A percentile compares a stretch with the other conserved stretches of the same genome.
Conservation (phyloP, 2,888 invertebrate genomes). For the Hydrotaea cyrtoneurina region DNA sequence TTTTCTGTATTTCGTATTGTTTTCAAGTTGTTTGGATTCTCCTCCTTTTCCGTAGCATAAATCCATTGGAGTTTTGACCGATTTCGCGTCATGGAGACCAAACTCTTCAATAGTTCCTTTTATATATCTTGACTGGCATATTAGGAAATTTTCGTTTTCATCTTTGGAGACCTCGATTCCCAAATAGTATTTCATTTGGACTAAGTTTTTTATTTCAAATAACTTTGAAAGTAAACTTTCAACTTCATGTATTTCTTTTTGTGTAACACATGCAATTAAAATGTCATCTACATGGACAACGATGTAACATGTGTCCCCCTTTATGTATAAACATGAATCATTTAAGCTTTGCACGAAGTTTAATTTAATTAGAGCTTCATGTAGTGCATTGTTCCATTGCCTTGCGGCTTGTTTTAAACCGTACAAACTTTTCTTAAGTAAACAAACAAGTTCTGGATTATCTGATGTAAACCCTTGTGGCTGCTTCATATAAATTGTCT, state of each 20-base stretch:
- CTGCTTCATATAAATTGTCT: slow-evolving; percentile 64
- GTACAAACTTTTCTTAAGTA: slow-evolving; percentile 62
- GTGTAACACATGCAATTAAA: slow-evolving; percentile 40
- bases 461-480: slow-evolving; percentile 57
- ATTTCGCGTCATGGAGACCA: slow-evolving; percentile 14
- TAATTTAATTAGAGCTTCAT: slow-evolving; percentile 32
- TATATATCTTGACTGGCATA: slow-evolving; percentile 56
- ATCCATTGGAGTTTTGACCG: too few relatives aligned
- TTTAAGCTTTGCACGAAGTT: slow-evolving; percentile 44
- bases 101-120: slow-evolving; percentile 54
- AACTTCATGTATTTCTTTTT: slow-evolving; percentile 33
- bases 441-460: slow-evolving; percentile 44
- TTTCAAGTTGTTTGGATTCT: too few relatives aligned
- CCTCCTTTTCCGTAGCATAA: too few relatives aligned
- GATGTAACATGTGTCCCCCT: slow-evolving; percentile 37
- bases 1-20: too few relatives aligned
- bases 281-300: slow-evolving; percentile 59
- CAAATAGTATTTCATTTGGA: slow-evolving; percentile 53
- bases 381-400: slow-evolving; percentile 50
- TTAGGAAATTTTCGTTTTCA: slow-evolving; percentile 50
- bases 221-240: slow-evolving; percentile 36
- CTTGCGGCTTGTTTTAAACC: slow-evolving; percentile 67
- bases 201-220: slow-evolving; percentile 54
- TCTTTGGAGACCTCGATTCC: slow-evolving; percentile 58
- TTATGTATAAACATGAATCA: slow-evolving; percentile 46